Evolutionary conservation across 2,113 vertebrate genomes (phyloP), one percentile per base, ranked within the genome.

Genomic region (Gadus macrocephalus): DNA sequence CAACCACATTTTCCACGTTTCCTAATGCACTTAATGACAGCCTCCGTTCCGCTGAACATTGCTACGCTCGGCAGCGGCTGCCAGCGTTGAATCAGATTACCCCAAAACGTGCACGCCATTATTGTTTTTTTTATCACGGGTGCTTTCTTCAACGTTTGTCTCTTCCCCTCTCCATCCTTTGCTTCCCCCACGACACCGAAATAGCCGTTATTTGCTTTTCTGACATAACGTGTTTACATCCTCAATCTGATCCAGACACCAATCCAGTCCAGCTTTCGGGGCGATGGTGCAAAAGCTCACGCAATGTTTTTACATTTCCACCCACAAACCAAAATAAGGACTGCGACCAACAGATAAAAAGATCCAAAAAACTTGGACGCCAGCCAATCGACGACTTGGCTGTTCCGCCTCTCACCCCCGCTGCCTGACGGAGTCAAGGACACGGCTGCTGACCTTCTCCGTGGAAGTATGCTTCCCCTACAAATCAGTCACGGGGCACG

Each of bases 131-230:
- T 66, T 56, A 27, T 62, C 63, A 15, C 71, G 73, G 69, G 59
- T 68, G 22, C 53, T 70, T 53, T 16, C 27, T 20, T 67, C 28
- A 49, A 31, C 63, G 56, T 70, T 63, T 53, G 31, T 77, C 31
- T 49, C 42, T 11, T 12, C 2, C 12, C 11, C 12, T 49, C 42
- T 49, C 42, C 70, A 60, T 80, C 78, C 53, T 63, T 58, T 58
- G 73, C 76, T 72, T 38, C 67, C 67, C 61, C 42, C 42, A 49
- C 42, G 42, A 71, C 71, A 75, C 83, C 77, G 49, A 84, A 80
- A 81, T 67, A 64, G 68, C 81, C 84, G 83, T 84, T 78, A 83
- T 79, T 83, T 83, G 76, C 79, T 82, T 80, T 62, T 64, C 25
- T 77, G 77, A 80, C 78, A 80, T 81, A 83, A 85, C 81, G 80